Percentiles rank a stretch among this genome's conserved stretches.
phyloP scores from a whole-genome alignment of 1,140 invertebrate genomes.

The Meloidogyne floridensis region DNA sequence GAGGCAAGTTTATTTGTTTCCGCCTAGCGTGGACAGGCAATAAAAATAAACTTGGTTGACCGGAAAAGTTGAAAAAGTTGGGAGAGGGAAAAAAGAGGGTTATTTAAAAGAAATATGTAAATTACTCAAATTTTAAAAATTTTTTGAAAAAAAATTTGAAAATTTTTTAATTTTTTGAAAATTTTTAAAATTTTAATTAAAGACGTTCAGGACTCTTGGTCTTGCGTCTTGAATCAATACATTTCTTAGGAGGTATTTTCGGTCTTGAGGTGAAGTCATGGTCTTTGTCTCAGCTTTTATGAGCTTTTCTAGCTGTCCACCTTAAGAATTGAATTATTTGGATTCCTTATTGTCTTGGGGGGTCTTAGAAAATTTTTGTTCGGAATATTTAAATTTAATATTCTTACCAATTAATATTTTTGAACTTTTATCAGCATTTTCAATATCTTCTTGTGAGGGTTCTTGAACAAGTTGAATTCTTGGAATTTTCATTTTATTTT shows the following conservation, averaged over 20 bases:
- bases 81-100: neutral
- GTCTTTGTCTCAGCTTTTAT: too few species aligned
- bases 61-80: neutral
- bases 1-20: neutral
- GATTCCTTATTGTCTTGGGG: too few species aligned
- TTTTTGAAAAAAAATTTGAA: neutral
- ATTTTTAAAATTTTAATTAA: too few species aligned
- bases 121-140: neutral
- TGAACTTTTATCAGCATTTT: neutral
- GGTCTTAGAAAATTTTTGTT: too few species aligned
- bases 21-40: neutral
- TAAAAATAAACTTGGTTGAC: conserved; percentile 2
- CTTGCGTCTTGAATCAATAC: too few species aligned
- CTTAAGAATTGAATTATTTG: too few species aligned
- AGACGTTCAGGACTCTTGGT: too few species aligned
- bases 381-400: neutral
- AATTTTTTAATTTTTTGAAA: too few species aligned
- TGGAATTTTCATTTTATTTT: conserved; percentile 4
- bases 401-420: conserved; percentile 10
- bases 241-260: too few species aligned
- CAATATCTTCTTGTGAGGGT: neutral
- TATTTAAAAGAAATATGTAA: neutral
- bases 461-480: neutral
- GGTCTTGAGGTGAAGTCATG: too few species aligned
- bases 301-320: too few species aligned